Conservation (phyloP, 2,888 invertebrate species). For the Eumerus sabulonum region DNA sequence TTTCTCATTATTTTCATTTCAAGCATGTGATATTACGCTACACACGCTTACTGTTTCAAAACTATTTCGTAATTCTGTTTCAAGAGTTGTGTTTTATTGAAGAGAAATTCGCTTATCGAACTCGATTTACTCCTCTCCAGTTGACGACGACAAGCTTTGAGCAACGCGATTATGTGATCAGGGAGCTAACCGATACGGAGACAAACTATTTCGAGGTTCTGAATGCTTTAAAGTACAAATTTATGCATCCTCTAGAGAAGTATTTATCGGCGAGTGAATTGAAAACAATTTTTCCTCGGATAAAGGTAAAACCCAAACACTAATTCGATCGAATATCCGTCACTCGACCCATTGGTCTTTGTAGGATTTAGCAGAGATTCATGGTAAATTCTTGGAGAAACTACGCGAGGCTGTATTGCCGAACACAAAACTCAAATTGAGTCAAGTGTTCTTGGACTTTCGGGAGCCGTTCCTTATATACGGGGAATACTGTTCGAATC, state of each 20-base stretch:
- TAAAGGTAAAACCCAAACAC: constrained; percentile 83
- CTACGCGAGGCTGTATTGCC: constrained; percentile 86
- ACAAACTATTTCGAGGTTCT: constrained; percentile 97
- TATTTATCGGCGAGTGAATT: constrained; percentile 87
- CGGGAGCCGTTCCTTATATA: constrained; percentile 95
- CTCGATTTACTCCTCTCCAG: constrained; percentile 65
- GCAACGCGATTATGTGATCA: constrained; percentile 95
- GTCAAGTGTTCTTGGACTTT: constrained; percentile 93
- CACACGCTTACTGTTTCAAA: constrained; percentile 47
- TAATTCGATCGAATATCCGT: not conserved
- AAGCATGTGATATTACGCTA: constrained; percentile 29
- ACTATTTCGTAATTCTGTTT: constrained; percentile 11
- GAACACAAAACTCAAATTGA: constrained; percentile 82
- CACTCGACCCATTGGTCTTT: not conserved
- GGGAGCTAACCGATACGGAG: constrained; percentile 97
- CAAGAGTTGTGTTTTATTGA: constrained; percentile 6
- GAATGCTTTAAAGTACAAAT: constrained; percentile 89
- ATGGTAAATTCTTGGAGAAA: constrained; percentile 90
- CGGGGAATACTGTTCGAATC: constrained; percentile 96
- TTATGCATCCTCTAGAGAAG: constrained; percentile 87
- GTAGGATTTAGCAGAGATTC: constrained; percentile 91
- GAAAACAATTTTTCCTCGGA: constrained; percentile 91
- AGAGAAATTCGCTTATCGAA: constrained; percentile 5
- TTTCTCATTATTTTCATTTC: constrained; percentile 25
- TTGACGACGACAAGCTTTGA: constrained; percentile 84